Evolutionary conservation across 2,113 vertebrate genomes (phyloP), one percentile per base, ranked within the genome.

Genomic region (Jaculus jaculus): DNA sequence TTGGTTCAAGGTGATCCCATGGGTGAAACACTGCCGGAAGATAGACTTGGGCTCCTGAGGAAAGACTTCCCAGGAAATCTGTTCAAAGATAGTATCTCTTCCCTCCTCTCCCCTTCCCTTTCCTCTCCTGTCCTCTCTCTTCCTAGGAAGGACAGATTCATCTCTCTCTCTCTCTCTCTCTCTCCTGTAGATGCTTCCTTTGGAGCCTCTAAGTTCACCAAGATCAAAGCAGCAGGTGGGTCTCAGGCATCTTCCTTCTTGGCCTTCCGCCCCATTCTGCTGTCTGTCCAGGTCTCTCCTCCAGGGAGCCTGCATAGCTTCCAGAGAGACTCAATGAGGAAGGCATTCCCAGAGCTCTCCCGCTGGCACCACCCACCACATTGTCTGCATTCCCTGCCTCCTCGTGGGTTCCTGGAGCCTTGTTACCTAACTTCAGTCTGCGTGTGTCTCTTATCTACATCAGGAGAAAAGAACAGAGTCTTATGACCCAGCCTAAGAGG

Each of bases 381-480:
- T 97, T 96, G 91, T 95, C 96, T 20, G 75, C 96, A 97, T 97
- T 97, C 97, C 61, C 93, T 95, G 77, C 28, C 69, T 80, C 69
- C 0, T 21, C 69, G 54, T n/a, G 28, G 5, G 24, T 61, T 91
- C 51, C 75, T 58, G 87, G 65, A 87, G 78, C 80, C 28, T 21
- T 8, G 75, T 78, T 63, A 65, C 18, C 30, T 30, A n/a, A 18
- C n/a, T 73, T 79, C 68, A 90, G 73, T 85, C 51, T 89, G 30
- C 16, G 13, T 24, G 60, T 47, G 18, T 42, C 11, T 77, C 63
- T 82, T 63, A 85, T 75, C 90, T 94, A 42, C 28, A 71, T 71
- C 39, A 47, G 69, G 74, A 92, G 69, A 58, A 61, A 75, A 89
- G 68, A 30, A 37, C 66, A 4, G 30, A 60, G 77, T 42, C 81